Base-by-base conservation (phyloP, 2,113 vertebrate species). In the Neolamprologus sp. region DNA sequence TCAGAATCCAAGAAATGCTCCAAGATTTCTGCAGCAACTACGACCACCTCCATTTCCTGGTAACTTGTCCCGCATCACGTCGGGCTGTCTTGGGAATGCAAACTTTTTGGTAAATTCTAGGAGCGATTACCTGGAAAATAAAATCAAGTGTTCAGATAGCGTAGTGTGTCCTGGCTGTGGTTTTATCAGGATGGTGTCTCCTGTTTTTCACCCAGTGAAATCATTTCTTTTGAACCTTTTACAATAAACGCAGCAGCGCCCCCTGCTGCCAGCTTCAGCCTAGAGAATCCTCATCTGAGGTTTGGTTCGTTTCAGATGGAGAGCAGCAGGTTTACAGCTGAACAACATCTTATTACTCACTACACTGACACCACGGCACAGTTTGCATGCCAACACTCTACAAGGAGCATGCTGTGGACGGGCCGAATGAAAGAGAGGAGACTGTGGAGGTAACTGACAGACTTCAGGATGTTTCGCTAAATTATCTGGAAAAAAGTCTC, bases 361-460 rank as follows among this genome's bases (percentile, higher is more conserved):
- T 4, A 80, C 47, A 88, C 71, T 12, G 80, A 81, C 4, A 83
- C 40, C 86, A 90, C 88, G 16, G 84, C 10, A 88, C 86, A 37
- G 75, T 80, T 81, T 28, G 60, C 92, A 93, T 88, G 90, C 90
- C 79, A 78, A 47, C 28, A 88, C 12, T 80, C 73, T 81, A 91
- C 85, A 16, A 28, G 30, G 54, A 87, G 87, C 92, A 89, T 89
- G 89, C 89, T 83, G 82, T 3, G 5, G 49, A 73, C 19, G 10
- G 71, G 47, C 54, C 30, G 2, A 8, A 7, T 2, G 65, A 47
- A 40, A 14, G n/a, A 10, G 45, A n/a, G 81, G 73, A 51, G 5
- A 65, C 58, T 21, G 9, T 5, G 9, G 11, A 17, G 87, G 26
- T 26, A 16, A 49, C 45, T 0, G 81, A 40, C 37, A 12, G 42